These are phyloP conservation scores for Drosophila insularis DNA, from an alignment of 1,140 invertebrate genomes.

Conservation along the genomic window DNA sequence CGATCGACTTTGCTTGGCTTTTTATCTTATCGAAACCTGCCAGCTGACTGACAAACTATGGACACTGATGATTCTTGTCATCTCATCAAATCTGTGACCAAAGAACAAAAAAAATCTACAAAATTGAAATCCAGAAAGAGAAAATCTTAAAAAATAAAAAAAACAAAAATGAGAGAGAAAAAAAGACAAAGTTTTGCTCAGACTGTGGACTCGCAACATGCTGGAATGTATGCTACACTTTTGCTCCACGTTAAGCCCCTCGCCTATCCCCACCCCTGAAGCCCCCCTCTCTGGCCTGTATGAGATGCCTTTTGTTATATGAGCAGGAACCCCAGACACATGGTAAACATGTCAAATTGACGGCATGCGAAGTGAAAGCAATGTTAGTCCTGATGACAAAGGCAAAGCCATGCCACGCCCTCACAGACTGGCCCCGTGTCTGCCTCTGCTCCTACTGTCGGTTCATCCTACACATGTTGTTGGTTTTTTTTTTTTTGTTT, in stretches of 20 bases:
- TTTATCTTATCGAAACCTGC: constrained; percentile 1
- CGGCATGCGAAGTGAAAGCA: constrained; percentile 76
- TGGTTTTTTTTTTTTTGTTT: constrained; percentile 25
- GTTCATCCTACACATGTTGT: constrained; percentile 49
- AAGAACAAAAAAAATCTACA: constrained; percentile 51
- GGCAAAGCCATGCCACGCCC: constrained; percentile 31
- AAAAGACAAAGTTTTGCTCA: constrained; percentile 43
- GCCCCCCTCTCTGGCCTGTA: constrained; percentile 15
- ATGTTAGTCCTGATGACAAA: constrained; percentile 65
- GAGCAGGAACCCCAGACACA: constrained; percentile 69
- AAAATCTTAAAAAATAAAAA: constrained; percentile 31
- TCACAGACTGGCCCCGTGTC: constrained; percentile 9
- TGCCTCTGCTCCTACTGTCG: constrained; percentile 8
- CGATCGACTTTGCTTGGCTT: neutral
- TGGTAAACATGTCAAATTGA: constrained; percentile 81
- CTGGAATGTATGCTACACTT: constrained; percentile 39
- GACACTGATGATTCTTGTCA: constrained; percentile 7
- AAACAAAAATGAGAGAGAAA: constrained; percentile 50
- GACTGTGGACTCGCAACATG: constrained; percentile 22
- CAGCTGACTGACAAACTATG: constrained; percentile 3
- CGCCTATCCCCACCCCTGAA: constrained; percentile 8
- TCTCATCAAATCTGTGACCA: constrained; percentile 30
- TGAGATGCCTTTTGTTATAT: constrained; percentile 71
- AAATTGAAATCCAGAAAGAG: constrained; percentile 22
- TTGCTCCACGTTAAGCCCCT: neutral